phyloP scores from a whole-genome alignment of 2,888 invertebrate species.

The Tenthredo livida region DNA sequence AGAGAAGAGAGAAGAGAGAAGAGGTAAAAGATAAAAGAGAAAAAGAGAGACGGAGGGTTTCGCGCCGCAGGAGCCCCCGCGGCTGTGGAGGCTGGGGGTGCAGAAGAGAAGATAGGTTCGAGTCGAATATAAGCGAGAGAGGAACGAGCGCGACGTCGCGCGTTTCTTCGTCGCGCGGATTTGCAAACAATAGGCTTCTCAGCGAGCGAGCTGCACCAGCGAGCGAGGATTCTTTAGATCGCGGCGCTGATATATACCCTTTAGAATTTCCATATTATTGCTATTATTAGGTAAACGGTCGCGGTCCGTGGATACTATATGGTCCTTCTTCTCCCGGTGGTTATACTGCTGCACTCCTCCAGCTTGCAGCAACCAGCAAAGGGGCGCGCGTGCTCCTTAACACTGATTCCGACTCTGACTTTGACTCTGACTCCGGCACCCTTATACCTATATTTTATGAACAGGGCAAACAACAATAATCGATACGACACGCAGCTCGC shows the following conservation, averaged over 20 bases:
- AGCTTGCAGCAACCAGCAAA: neutral
- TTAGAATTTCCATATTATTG: conserved; percentile 77
- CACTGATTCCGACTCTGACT: neutral
- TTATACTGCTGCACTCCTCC: too few species aligned
- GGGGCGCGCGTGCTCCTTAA: neutral
- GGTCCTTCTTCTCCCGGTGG: neutral
- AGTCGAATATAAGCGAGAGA: neutral
- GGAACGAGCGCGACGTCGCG: neutral
- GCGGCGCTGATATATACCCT: conserved; percentile 72
- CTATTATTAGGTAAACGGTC: conserved; percentile 77
- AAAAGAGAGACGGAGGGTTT: conserved; percentile 54
- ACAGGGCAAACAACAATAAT: conserved; percentile 42
- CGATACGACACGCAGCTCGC: conserved; percentile 38
- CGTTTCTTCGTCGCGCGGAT: conserved; percentile 61
- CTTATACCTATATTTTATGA: conserved; percentile 28
- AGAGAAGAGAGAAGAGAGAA: conserved; percentile 30
- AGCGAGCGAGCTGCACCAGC: conserved; percentile 58
- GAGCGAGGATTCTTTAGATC: conserved; percentile 75
- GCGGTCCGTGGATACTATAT: conserved; percentile 9
- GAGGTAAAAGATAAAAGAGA: conserved; percentile 42
- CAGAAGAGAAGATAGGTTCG: conserved; percentile 34
- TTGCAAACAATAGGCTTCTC: conserved; percentile 76
- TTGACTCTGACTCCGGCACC: neutral
- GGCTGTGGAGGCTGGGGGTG: neutral
- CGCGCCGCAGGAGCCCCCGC: conserved; percentile 1